Evolutionary conservation across 1,140 invertebrate species (phyloP).

Genomic region (Nasonia vitripennis): DNA sequence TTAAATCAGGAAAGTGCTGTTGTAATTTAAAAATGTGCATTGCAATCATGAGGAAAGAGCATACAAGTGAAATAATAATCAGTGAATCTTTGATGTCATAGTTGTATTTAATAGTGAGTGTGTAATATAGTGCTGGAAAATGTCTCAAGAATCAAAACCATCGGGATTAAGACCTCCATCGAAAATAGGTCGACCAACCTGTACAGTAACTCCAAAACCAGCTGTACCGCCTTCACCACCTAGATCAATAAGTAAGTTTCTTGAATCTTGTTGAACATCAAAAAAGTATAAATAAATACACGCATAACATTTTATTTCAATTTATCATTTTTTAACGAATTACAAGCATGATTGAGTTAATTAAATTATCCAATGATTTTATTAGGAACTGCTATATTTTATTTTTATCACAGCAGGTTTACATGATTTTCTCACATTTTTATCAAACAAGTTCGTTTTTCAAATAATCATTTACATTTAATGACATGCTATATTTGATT

Average conservation of each 20-base stretch:
- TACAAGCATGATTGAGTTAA: too few relatives aligned
- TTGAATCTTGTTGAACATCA: not conserved
- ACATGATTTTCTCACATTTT: too few relatives aligned
- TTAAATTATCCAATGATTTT: too few relatives aligned
- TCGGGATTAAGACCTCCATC: conserved; percentile 79
- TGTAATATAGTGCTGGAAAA: conserved; percentile 49
- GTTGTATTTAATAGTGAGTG: conserved; percentile 38
- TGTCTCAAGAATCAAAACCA: conserved; percentile 61
- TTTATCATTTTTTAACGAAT: too few relatives aligned
- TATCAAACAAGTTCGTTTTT: too few relatives aligned
- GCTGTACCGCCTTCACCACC: conserved; percentile 77
- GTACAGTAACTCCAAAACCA: conserved; percentile 77
- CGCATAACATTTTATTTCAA: too few relatives aligned
- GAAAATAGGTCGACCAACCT: conserved; percentile 79
- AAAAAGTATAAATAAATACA: not conserved
- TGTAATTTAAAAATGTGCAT: conserved; percentile 30
- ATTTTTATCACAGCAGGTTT: too few relatives aligned
- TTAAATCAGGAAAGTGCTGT: not conserved
- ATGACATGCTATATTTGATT: too few relatives aligned
- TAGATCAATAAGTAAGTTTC: conserved; percentile 67
- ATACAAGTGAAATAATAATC: conserved; percentile 27
- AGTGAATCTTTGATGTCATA: conserved; percentile 28
- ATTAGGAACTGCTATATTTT: too few relatives aligned
- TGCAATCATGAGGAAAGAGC: not conserved
- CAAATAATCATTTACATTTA: too few relatives aligned